These are phyloP conservation scores for Pseudomyrmex dendroicus DNA, from an alignment of 1,140 invertebrate genomes.

Conservation along the genomic window DNA sequence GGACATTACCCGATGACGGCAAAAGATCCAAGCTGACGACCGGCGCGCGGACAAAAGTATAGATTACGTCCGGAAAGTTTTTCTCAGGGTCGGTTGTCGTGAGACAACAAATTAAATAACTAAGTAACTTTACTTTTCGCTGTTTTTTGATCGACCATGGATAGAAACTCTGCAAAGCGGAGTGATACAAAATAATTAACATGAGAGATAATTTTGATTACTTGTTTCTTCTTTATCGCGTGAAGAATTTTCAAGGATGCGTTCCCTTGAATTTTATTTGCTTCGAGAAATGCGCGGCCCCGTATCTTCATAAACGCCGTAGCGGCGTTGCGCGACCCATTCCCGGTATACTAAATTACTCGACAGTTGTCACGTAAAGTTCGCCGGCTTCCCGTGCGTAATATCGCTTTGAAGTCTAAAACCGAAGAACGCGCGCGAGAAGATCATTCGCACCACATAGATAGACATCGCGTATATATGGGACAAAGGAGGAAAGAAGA, in stretches of 20 bases:
- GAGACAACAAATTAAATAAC: not conserved
- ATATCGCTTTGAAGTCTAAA: conserved; percentile 46
- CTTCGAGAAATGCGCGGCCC: not conserved
- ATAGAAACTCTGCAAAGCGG: not conserved
- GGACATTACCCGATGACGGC: conserved; percentile 46
- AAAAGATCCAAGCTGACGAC: conserved; percentile 27
- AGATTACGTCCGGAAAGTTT: conserved; percentile 36
- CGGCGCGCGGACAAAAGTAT: conserved; percentile 39
- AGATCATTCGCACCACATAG: conserved; percentile 17
- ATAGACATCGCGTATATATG: conserved; percentile 29
- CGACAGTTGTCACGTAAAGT: conserved; percentile 42
- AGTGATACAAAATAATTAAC: not conserved
- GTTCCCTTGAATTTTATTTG: not conserved
- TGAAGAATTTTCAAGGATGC: not conserved
- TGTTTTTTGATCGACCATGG: not conserved
- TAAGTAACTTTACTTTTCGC: not conserved
- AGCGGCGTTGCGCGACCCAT: conserved; percentile 12
- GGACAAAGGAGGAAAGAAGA: conserved; percentile 32
- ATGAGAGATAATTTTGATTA: not conserved
- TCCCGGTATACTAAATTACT: conserved; percentile 40
- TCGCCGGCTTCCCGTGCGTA: not conserved
- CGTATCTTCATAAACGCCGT: conserved; percentile 28
- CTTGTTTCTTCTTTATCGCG: not conserved
- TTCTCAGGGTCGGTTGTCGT: conserved; percentile 10
- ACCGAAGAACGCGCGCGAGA: conserved; percentile 20